These are phyloP conservation scores for Chaetodon trifascialis DNA, from an alignment of 2,113 vertebrate species.

Conservation along the genomic window DNA sequence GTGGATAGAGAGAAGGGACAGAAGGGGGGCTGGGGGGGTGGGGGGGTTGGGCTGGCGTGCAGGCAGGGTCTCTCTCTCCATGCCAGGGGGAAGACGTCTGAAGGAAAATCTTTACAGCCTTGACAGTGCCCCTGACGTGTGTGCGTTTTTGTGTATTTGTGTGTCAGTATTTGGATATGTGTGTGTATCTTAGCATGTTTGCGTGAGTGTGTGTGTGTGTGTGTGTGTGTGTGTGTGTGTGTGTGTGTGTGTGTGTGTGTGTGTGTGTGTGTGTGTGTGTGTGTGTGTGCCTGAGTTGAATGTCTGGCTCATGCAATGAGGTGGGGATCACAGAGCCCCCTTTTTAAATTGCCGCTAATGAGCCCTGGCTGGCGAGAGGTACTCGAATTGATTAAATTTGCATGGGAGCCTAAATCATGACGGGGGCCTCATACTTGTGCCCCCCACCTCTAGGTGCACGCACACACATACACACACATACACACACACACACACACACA, in stretches of 20 bases:
- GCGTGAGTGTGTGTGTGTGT: constrained; percentile 65
- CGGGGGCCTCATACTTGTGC: constrained; percentile 76
- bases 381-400: constrained; percentile 91
- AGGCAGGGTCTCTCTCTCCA: constrained; percentile 75
- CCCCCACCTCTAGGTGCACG: constrained; percentile 71
- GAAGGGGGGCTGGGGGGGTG: constrained; percentile 6
- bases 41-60: constrained; percentile 24
- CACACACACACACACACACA: constrained; percentile 14
- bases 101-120: constrained; percentile 85
- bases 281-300: constrained; percentile 59
- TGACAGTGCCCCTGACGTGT: constrained; percentile 74
- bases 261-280: constrained; percentile 32
- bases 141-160: constrained; percentile 59
- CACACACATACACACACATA: constrained; percentile 59
- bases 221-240: constrained; percentile 61
- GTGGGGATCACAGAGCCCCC: constrained; percentile 84
- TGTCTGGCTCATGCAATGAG: constrained; percentile 76
- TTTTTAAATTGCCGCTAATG: constrained; percentile 88
- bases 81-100: constrained; percentile 82
- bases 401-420: constrained; percentile 88
- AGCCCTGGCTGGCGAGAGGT: constrained; percentile 86
- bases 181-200: constrained; percentile 53
- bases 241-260: constrained; percentile 26
- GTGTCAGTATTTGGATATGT: constrained; percentile 65
- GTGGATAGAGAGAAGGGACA: constrained; percentile 77